Percentiles rank a stretch among this genome's conserved stretches.
These are phyloP conservation scores for Phrynosoma blainvillii DNA, from an alignment of 2,113 vertebrate species.

Conservation along the genomic window DNA sequence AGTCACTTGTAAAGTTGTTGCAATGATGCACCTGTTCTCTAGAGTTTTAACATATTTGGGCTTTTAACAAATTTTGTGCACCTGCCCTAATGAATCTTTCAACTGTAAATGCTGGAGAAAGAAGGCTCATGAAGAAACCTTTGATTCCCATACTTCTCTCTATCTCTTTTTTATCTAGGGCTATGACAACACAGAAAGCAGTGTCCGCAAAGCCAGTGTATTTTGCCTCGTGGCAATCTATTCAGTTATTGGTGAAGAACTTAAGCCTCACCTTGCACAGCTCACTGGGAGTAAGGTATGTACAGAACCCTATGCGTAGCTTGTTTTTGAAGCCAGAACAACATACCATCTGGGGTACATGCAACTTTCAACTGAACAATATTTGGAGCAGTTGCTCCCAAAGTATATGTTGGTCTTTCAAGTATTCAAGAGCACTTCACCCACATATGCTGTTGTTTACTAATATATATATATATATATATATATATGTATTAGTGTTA, in stretches of 20 bases:
- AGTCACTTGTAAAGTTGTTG: neutral
- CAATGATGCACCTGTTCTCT: neutral
- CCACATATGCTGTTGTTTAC: neutral
- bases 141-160: slow-evolving; percentile 46
- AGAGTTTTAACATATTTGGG: neutral
- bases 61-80: neutral
- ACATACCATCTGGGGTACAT: neutral
- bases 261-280: slow-evolving; percentile 95
- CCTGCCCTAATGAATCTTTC: neutral
- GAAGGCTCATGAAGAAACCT: neutral
- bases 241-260: slow-evolving; percentile 95
- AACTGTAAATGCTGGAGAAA: neutral
- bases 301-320: neutral
- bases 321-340: neutral
- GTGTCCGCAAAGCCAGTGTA: slow-evolving; percentile 95
- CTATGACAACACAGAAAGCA: slow-evolving; percentile 97
- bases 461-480: neutral
- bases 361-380: neutral
- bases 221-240: slow-evolving; percentile 97
- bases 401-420: neutral
- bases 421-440: neutral
- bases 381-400: neutral
- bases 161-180: slow-evolving; percentile 75
- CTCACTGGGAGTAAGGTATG: slow-evolving; percentile 96
- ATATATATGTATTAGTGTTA: too few relatives aligned